These are phyloP conservation scores for Drosophila suboccidentalis DNA, from an alignment of 2,888 invertebrate species.

Conservation along the genomic window DNA sequence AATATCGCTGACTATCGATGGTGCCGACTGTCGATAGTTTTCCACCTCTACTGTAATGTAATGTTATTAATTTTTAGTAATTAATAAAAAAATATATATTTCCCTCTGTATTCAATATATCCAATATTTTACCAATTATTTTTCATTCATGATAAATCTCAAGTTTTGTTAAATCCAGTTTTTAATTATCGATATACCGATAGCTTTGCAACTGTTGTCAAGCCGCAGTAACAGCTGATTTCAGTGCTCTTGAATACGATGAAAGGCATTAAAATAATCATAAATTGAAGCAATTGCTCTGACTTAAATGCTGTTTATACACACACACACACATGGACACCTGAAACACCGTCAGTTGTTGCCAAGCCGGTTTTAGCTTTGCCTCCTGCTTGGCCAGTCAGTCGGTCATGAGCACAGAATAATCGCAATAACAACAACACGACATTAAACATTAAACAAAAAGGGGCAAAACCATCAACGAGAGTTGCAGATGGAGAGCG, in stretches of 20 bases:
- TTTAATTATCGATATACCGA: constrained; percentile 13
- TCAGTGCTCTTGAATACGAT: constrained; percentile 35
- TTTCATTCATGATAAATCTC: not conserved
- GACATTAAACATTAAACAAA: constrained; percentile 23
- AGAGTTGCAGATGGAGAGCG: not conserved
- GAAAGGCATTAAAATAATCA: constrained; percentile 34
- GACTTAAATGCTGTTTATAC: constrained; percentile 20
- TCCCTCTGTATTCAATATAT: too few relatives aligned
- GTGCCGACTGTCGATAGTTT: too few relatives aligned
- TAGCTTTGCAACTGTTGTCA: constrained; percentile 6
- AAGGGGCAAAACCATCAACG: constrained; percentile 34
- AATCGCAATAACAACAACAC: constrained; percentile 32
- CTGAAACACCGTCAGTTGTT: constrained; percentile 26
- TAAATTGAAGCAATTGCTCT: constrained; percentile 26
- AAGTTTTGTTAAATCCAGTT: constrained; percentile 6
- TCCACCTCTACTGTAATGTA: too few relatives aligned
- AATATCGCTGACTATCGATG: too few relatives aligned
- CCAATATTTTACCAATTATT: too few relatives aligned
- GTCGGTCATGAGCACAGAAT: constrained; percentile 43
- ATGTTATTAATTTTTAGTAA: not conserved
- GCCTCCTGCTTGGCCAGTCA: constrained; percentile 48
- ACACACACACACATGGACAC: constrained; percentile 15
- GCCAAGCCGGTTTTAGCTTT: constrained; percentile 45
- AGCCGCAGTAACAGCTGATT: constrained; percentile 48
- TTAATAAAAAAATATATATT: too few relatives aligned